Base-by-base conservation (phyloP, 1,140 invertebrate species). In the Diuraphis noxia region DNA sequence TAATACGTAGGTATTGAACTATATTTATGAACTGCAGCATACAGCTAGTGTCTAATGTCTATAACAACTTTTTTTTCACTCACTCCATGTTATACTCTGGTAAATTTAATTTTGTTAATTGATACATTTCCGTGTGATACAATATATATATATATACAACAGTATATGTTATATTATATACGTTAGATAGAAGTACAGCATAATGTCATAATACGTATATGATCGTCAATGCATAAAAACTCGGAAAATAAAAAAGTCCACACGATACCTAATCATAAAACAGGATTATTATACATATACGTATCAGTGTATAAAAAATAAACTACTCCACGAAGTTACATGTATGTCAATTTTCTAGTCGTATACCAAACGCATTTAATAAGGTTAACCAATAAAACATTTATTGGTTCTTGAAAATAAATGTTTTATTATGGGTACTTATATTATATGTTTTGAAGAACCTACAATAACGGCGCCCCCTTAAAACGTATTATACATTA, bases 331-430 rank as follows among this genome's bases (percentile, higher is more conserved):
- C 36, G n/a, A 30, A 52, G n/a, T 25, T 10, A 41, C 38, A 23
- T 49, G 43, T 86, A 38, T 52, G 85, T 86, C 41, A 36, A 49
- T 86, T 86, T 25, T 49, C 9, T 34, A 52, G n/a, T 36, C 84
- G 43, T 25, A n/a, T n/a, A 86, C 41, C 10, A 49, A 46, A 86
- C 34, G 21, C 56, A 72, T 86, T 86, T 86, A 36, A 86, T 86
- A 86, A 86, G 81, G 84, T 46, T 85, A 46, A 40, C 41, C n/a
- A 36, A 86, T 86, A 86, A 86, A 86, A 86, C 41, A 23, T 86
- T 86, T 86, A 86, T 86, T 49, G 84, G 43, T 86, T 86, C n/a
- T 86, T 36, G 84, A 86, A 49, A 86, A 86, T 46, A 21, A 36
- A 49, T 34, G 21, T 86, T 86, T 49, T 86, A 85, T 85, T 85